Evolutionary conservation across 2,888 invertebrate genomes (phyloP), one percentile per base, ranked within the genome.

Genomic region (Drosophila stalkeri): DNA sequence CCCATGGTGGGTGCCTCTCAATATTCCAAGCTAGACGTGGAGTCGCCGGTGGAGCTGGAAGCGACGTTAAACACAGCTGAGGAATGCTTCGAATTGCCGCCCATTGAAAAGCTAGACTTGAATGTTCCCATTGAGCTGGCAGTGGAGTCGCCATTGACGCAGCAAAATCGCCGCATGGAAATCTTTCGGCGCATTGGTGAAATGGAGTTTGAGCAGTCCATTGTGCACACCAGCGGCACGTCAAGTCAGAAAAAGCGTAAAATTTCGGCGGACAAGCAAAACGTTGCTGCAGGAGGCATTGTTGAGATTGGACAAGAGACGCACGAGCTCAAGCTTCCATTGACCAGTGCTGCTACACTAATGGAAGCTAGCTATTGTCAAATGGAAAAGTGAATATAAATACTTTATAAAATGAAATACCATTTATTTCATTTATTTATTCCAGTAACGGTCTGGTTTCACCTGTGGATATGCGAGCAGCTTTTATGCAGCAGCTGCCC

Each of bases 71-170:
- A 94, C 14, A 95, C 94, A 83, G 96, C 96, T 0, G 96, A 97
- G 88, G 97, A 97, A 91, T 97, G 97, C 74, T 94, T 95, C 86
- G 97, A 96, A 92, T 91, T 96, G 55, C 95, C 96, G 4, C 95
- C 95, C 1, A 93, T 95, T 12, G 94, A 94, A 79, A 92, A 93
- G 6, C 90, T 95, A 0, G 93, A 94, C 1, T 80, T 90, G 3
- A 94, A 94, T 81, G 92, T 94, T 18, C 91, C 91, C 23, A 91
- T 92, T 37, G 92, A 93, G 77, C 71, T 92, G 61, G 91, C 92
- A 0, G 91, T 92, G 0, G 92, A 93, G 47, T 92, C 92, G 0
- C 92, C 92, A 1, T 77, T 91, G 37, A 86, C 87, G 1, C 90
- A 93, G 65, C 92, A 93, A 72, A 92, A 87, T 67, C 89, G 93